Base-by-base conservation (phyloP, 2,888 invertebrate species). In the Alloscopus bannaensis region DNA sequence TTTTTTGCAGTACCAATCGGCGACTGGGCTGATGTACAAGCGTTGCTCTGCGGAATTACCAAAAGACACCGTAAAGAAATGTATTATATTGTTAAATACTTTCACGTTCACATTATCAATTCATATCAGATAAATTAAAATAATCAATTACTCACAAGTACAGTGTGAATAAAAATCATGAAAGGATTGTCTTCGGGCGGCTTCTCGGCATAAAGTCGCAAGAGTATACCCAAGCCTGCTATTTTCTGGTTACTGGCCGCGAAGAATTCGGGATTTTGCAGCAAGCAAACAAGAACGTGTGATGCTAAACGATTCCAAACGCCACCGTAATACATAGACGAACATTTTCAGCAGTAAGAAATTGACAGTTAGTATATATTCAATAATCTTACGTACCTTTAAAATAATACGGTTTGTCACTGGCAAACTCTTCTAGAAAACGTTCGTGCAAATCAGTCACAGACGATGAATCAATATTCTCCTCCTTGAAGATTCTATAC, bases 231-330 rank as follows among this genome's bases (percentile, higher is more conserved):
- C 26, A 94, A 90, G 28, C 93, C 93, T 36, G 92, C 91, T 81
- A 94, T 88, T 84, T 93, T 90, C 87, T 94, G 94, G 78, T 92
- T 90, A 55, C 91, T 90, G 82, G 91, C 91, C 1, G 92, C 91
- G 42, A 94, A 87, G n/a, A 94, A 88, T 87, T 94, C 93, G 80
- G 91, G 90, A 87, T 94, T 93, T 86, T 92, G 92, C 16, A 94
- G 88, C 52, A 94, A 87, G 84, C 93, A 88, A 13, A 91, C 89
- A 52, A 93, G 87, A 3, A 92, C 90, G 84, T 90, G 90, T 60
- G 92, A 92, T 75, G 92, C 91, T 91, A 84, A 65, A 89, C 88
- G 4, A 81, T 26, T 42, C 36, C 36, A 36, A 8, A 36, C 13
- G n/a, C 6, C 24, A 26, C 8, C 13, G n/a, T 45, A n/a, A n/a